These are phyloP conservation scores for Raphicerus campestris DNA, from an alignment of 2,113 vertebrate genomes.

Conservation along the genomic window DNA sequence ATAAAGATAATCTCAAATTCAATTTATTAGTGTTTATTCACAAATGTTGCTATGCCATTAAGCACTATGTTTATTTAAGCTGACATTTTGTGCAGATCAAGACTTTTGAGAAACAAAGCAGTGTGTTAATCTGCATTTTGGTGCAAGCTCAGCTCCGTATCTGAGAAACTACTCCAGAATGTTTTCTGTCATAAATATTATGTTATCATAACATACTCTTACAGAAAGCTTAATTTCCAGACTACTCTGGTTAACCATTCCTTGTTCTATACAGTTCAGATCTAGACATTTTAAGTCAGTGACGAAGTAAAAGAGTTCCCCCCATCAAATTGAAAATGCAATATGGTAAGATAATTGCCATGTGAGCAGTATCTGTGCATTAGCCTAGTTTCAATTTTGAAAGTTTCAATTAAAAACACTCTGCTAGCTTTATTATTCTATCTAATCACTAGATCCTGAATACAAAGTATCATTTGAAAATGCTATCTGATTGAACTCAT, in stretches of 20 bases:
- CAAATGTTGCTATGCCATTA: neutral
- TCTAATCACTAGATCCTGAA: neutral
- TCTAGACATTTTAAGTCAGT: neutral
- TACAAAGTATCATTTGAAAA: neutral
- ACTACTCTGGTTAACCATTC: neutral
- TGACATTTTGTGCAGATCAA: neutral
- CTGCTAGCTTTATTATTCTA: neutral
- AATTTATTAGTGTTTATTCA: neutral
- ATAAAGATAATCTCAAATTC: neutral
- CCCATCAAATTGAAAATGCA: neutral
- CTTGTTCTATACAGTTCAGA: neutral
- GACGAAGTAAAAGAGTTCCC: neutral
- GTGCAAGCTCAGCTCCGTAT: neutral
- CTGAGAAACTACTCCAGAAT: neutral
- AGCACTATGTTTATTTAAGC: neutral
- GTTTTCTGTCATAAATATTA: neutral
- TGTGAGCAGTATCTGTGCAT: neutral
- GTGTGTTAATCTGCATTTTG: neutral
- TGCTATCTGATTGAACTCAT: neutral
- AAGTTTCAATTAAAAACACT: neutral
- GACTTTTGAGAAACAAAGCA: neutral
- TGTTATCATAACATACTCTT: neutral
- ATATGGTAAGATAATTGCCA: neutral
- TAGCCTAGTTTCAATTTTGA: neutral
- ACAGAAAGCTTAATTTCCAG: neutral